phyloP scores from a whole-genome alignment of 2,113 vertebrate genomes.

The Heliornis fulica region DNA sequence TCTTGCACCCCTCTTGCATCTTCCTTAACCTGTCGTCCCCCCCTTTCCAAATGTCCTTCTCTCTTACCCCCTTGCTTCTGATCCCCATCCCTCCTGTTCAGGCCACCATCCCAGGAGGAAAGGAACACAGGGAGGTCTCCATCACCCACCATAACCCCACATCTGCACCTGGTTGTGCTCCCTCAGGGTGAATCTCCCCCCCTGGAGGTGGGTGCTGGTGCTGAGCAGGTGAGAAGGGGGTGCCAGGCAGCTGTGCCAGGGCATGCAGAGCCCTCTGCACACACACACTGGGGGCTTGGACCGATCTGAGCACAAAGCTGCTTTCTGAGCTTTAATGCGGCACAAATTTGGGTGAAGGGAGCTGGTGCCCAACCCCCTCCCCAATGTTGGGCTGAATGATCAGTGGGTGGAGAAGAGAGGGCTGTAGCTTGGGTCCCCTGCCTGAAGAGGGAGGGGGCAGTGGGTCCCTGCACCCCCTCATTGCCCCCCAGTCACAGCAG shows the following conservation, averaged over 20 bases:
- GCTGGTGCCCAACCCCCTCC: not conserved
- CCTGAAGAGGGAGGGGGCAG: not conserved
- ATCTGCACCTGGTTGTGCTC: not conserved
- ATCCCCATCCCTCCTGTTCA: not conserved
- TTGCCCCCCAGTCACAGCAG: not conserved
- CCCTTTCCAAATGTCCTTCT: not conserved
- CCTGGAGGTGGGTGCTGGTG: fast-evolving
- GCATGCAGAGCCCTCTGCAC: not conserved
- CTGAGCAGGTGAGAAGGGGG: not conserved
- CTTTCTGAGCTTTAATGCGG: not conserved
- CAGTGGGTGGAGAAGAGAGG: not conserved
- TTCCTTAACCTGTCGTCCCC: not conserved
- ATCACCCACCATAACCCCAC: not conserved
- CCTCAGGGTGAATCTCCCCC: fast-evolving
- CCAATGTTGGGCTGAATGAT: not conserved
- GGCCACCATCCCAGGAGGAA: fast-evolving
- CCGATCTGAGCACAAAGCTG: not conserved
- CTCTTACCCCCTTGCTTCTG: not conserved
- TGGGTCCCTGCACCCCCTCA: not conserved
- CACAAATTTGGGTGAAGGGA: not conserved
- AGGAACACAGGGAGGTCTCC: not conserved
- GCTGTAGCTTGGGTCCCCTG: not conserved
- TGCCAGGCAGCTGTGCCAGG: fast-evolving
- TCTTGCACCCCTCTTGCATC: not conserved
- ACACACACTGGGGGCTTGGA: not conserved